Evolutionary conservation across 2,797 vertebrate genomes (phyloP), one percentile per base, ranked within the genome.

Genomic region (Hydrophis major): DNA sequence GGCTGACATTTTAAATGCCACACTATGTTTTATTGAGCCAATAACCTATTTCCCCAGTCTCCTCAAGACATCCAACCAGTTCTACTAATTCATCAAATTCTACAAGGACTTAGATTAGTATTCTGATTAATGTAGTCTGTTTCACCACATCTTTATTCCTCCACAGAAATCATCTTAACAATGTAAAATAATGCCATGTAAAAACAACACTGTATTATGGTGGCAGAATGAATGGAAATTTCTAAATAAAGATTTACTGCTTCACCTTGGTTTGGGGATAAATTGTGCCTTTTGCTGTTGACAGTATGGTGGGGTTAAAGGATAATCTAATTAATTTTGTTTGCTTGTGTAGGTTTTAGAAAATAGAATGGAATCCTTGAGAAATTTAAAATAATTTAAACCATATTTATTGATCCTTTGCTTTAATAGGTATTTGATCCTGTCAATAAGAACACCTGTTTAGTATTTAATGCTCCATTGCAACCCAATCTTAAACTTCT

Each of bases 1-100:
- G 98, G 98, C 97, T 98, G 98, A 99, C 98, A 98, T 98, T 99
- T 99, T 98, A 98, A 98, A 98, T 97, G 98, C 98, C 98, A 98
- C 98, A 98, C 97, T 98, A 98, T 98, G 98, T 98, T 98, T 98
- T 98, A 98, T 98, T 98, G 97, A 99, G 98, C 98, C 99, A 98
- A 98, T 98, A 98, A 98, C 98, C 98, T 98, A 98, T 99, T 99
- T 98, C 98, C 98, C 98, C 98, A 96, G 96, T 98, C 98, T 98
- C 97, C 87, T 97, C 98, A 98, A 98, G 98, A 98, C 98, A 98
- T 97, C 97, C 98, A 98, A 99, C 98, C 98, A 98, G 98, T 98
- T 98, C 97, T 97, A 96, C 98, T 99, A 99, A 99, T 99, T 99
- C 98, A 98, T 97, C 97, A 97, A 99, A 99, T 98, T 98, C 98